Evolutionary conservation across 2,888 invertebrate species (phyloP), one percentile per base, ranked within the genome.

Genomic region (Archips xylosteana): DNA sequence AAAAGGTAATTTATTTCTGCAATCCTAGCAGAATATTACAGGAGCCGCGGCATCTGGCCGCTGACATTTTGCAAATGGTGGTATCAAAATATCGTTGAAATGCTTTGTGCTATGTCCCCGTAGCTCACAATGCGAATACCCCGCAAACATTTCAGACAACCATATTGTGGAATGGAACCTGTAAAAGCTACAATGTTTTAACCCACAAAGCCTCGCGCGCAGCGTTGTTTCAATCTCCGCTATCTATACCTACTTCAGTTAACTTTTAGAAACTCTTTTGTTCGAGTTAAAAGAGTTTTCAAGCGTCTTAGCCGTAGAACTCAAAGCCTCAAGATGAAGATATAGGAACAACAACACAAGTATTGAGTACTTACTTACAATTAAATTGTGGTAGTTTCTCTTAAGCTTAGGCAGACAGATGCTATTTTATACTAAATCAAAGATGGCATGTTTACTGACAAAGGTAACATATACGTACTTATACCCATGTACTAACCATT

Each of bases 1-100:
- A 74, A 74, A 74, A 65, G 74, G 69, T 60, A 74, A 70, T 74
- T 74, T 74, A 74, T 74, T 70, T 70, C 65, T 70, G 60, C 65
- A 74, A 70, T 65, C 69, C 60, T 65, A 59, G 69, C 74, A 65
- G 65, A 70, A 74, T 74, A 70, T 74, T 74, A 74, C 74, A 70
- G 64, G 69, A 69, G 64, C 70, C 15, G 23, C 45, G 61, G 70
- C 72, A 71, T 71, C 71, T 72, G 75, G 72, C 64, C 68, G 72
- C 75, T 75, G 75, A 75, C 72, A 71, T 71, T 74, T 75, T 75
- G 75, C 68, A 75, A 75, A 75, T 75, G 75, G 72, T 64, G 64
- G 72, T 71, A 75, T 72, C 75, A 75, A 75, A 75, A 75, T 71
- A 75, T 75, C 71, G 71, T 72, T 61, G 72, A 68, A 71, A 71